A percentile compares a stretch with the other conserved stretches of the same genome.
Evolutionary conservation across 2,888 invertebrate species (phyloP).

Genomic region (Hipparchia semele): DNA sequence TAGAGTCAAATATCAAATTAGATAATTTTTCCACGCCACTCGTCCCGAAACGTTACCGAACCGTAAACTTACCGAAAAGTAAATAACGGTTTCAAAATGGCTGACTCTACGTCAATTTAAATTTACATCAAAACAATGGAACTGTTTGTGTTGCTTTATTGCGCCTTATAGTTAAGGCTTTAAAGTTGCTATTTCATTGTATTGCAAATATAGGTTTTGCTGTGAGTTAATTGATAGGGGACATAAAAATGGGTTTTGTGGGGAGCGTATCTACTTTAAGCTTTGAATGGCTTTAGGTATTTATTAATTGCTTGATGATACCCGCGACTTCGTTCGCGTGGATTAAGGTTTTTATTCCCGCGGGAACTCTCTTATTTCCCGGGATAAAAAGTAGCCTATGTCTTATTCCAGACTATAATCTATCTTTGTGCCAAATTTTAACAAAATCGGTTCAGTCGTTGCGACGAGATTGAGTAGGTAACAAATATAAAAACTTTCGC

Average conservation of each 20-base stretch:
- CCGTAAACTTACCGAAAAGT: conserved; percentile 62
- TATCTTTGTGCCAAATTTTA: too few species aligned
- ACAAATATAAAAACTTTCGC: too few species aligned
- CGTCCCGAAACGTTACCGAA: conserved; percentile 50
- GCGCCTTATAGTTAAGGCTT: not conserved
- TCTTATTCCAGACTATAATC: too few species aligned
- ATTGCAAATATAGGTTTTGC: not conserved
- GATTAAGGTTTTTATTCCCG: too few species aligned
- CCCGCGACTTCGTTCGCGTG: too few species aligned
- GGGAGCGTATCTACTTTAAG: not conserved
- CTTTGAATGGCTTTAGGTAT: conserved; percentile 3
- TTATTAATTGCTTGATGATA: not conserved
- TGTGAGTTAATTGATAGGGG: conserved; percentile 20
- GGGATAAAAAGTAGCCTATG: too few species aligned
- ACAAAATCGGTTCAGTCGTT: too few species aligned
- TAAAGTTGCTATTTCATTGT: conserved; percentile 3
- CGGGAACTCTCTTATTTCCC: too few species aligned
- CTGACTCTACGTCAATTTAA: conserved; percentile 45
- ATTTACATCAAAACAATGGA: conserved; percentile 34
- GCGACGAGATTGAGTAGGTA: too few species aligned
- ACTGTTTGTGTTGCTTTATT: not conserved
- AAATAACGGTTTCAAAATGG: conserved; percentile 69
- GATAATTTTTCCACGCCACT: conserved; percentile 62
- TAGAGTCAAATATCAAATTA: conserved; percentile 58
- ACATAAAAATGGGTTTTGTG: conserved; percentile 7